phyloP scores from a whole-genome alignment of 2,888 invertebrate species.

The Laothoe populi region DNA sequence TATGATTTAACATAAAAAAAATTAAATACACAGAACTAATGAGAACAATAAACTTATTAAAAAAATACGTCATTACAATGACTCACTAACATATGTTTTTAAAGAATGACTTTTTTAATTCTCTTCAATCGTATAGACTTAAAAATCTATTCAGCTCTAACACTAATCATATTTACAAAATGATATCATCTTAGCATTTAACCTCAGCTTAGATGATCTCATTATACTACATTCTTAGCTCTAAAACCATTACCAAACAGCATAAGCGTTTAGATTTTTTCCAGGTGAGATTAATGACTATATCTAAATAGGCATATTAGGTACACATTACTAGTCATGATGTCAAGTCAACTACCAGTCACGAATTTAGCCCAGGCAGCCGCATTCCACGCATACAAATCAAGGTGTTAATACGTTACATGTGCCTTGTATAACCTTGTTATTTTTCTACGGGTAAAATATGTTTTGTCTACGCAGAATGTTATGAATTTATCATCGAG shows the following conservation, averaged over 20 bases:
- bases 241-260: neutral
- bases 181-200: slow-evolving; percentile 7
- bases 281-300: slow-evolving; percentile 10
- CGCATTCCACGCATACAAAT: slow-evolving; percentile 51
- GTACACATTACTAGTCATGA: slow-evolving; percentile 53
- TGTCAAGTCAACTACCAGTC: slow-evolving; percentile 42
- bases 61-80: too few relatives aligned
- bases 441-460: neutral
- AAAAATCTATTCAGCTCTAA: neutral
- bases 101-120: too few relatives aligned
- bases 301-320: slow-evolving; percentile 12
- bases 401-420: slow-evolving; percentile 18
- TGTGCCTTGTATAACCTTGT: neutral
- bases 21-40: too few relatives aligned
- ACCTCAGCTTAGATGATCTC: neutral
- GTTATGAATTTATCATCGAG: too few relatives aligned
- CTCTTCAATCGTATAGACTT: neutral
- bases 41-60: too few relatives aligned
- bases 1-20: too few relatives aligned
- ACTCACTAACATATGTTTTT: too few relatives aligned
- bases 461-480: neutral
- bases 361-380: slow-evolving; percentile 52
- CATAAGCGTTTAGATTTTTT: neutral
- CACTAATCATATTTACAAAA: neutral
- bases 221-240: neutral